Base-by-base conservation (phyloP, 2,113 vertebrate species). In the Ammodytes marinus region DNA sequence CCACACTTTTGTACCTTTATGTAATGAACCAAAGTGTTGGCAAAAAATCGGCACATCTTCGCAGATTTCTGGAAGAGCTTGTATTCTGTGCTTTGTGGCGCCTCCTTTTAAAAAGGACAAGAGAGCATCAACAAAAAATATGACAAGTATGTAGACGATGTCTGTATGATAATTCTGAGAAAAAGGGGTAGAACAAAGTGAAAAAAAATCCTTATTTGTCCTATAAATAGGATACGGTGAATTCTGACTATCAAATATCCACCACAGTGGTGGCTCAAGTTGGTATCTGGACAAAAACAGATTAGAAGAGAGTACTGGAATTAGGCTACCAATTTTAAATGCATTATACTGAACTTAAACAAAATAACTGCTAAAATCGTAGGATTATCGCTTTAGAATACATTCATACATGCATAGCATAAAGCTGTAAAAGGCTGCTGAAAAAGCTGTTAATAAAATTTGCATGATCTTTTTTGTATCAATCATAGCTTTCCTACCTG, bases 21-120 rank as follows among this genome's bases (percentile, higher is more conserved):
- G 75, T 99, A 99, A 90, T 98, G 97, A 79, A 98, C 93, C 74
- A 99, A 93, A 17, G 97, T 98, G 94, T 98, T 99, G 45, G 95
- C 96, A 95, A 99, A 97, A 89, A 99, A 99, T 72, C 97, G 95
- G 93, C 97, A 99, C 76, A 98, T 94, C 87, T 99, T 99, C 55
- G 96, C 93, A 67, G 95, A 96, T 95, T 97, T 99, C 92, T 97
- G 97, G 92, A 98, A 99, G 60, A 99, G 91, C 82, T 93, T 98
- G 87, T 93, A 94, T 78, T 96, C 96, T 35, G 94, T 61, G 45
- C 93, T 92, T 58, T 97, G 96, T 69, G 89, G 80, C n/a, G 79
- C 85, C 69, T 96, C 96, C 98, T 98, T 27, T 84, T 14, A 82
- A 90, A 91, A 35, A 86, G 61, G 40, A 55, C 12, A 72, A 69